Percentiles rank a stretch among this genome's conserved stretches.
These are phyloP conservation scores for Chelonus formosanus DNA, from an alignment of 2,888 invertebrate species.

Conservation along the genomic window DNA sequence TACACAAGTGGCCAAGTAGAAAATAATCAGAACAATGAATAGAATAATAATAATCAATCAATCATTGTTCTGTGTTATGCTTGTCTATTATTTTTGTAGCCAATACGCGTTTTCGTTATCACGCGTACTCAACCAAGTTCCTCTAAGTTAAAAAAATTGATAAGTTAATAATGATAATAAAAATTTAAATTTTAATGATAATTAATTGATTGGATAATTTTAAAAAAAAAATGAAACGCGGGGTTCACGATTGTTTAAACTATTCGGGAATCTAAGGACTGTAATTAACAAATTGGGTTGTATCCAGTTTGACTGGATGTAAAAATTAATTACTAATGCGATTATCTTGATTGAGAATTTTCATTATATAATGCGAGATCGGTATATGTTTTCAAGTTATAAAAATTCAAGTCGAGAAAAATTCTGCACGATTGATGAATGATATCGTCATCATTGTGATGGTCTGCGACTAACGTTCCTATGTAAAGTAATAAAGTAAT, in stretches of 20 bases:
- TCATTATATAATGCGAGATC: conserved; percentile 22
- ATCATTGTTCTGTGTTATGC: conserved; percentile 26
- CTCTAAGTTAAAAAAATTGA: conserved; percentile 35
- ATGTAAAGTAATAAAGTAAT: conserved; percentile 64
- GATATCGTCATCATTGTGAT: conserved; percentile 44
- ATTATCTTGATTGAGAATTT: conserved; percentile 29
- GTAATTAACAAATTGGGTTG: conserved; percentile 23
- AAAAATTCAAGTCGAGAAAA: conserved; percentile 33
- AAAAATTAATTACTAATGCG: conserved; percentile 7
- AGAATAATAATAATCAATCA: no score
- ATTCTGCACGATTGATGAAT: conserved; percentile 31
- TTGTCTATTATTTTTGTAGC: conserved; percentile 58
- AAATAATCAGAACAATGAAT: conserved; percentile 33
- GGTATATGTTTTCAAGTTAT: conserved; percentile 15
- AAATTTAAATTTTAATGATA: background rate
- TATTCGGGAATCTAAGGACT: conserved; percentile 17
- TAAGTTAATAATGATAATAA: conserved; percentile 5
- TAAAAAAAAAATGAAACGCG: conserved; percentile 12
- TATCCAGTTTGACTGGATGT: conserved; percentile 24
- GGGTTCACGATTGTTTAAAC: conserved; percentile 5
- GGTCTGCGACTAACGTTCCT: conserved; percentile 61
- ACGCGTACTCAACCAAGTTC: conserved; percentile 49
- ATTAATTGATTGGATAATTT: background rate
- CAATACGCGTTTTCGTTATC: conserved; percentile 38
- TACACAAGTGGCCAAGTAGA: conserved; percentile 32